Base-by-base conservation (phyloP, 2,888 invertebrate genomes). In the Oscheius sp. region DNA sequence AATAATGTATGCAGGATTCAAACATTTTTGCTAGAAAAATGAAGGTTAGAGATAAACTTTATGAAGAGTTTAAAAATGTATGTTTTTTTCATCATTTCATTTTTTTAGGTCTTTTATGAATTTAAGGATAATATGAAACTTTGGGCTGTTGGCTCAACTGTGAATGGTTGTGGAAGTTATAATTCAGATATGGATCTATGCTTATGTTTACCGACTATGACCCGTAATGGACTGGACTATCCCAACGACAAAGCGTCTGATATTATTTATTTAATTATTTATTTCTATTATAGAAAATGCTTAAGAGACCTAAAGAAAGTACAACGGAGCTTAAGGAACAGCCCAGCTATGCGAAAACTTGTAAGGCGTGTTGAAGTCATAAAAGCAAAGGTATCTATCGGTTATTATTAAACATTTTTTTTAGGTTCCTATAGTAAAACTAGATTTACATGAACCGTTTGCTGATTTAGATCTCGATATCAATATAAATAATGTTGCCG, bases 121-220 rank as follows among this genome's bases (percentile, higher is more conserved):
- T n/a, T n/a, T 17, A 33, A 32, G 2, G 47, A 28, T 1, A 17
- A 32, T 4, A 9, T 67, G 9, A 30, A 32, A 8, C 20, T 75
- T 33, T 74, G 67, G 59, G 76, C 77, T 5, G 77, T 78, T 2
- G 82, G 82, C 4, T 81, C 81, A 5, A 84, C 84, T 0, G 69
- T 86, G n/a, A 86, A 84, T 51, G 83, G 83, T 5, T 83, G 84
- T 57, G 86, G 86, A 8, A 70, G 78, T 12, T 83, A 70, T 71
- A 83, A 83, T 45, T 80, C 83, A 0, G 86, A 86, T 61, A 78
- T 86, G 77, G 86, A 86, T 44, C 66, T 86, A 36, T 85, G 85
- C 59, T 66, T 83, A 12, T 73, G 70, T 22, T 61, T 61, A 28
- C 74, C 77, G 9, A 38, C 47, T 4, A 3, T 14, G 3, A 41